Percentiles rank a stretch among this genome's conserved stretches.
phyloP scores from a whole-genome alignment of 2,797 vertebrate genomes.

The Neosilurus hyrtlii region DNA sequence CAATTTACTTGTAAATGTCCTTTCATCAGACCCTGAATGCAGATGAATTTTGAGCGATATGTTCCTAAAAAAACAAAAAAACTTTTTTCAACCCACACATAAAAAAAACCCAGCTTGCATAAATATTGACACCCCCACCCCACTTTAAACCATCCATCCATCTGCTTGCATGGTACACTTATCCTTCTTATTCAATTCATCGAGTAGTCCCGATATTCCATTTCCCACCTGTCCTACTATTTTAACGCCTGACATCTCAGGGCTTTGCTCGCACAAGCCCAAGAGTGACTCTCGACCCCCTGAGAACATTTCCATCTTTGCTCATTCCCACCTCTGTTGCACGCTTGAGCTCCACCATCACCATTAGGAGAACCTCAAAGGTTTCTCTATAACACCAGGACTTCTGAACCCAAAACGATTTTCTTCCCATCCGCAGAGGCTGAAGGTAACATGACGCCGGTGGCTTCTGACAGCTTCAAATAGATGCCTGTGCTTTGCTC shows the following conservation, averaged over 20 bases:
- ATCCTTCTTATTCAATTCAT: too few relatives aligned
- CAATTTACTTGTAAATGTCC: background rate
- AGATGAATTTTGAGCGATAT: background rate
- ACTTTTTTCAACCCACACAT: background rate
- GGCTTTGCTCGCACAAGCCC: background rate
- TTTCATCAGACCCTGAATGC: slow-evolving; percentile 1
- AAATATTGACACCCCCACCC: background rate
- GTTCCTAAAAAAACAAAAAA: background rate
- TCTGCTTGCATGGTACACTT: too few relatives aligned
- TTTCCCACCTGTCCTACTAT: background rate
- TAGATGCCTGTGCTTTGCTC: background rate
- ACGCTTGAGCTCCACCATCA: background rate
- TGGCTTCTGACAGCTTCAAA: slow-evolving; percentile 22
- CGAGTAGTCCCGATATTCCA: background rate
- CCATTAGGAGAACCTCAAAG: background rate
- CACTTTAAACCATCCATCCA: background rate
- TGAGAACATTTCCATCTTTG: background rate
- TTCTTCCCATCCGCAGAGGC: background rate
- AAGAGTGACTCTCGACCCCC: background rate
- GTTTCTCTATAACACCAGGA: slow-evolving; percentile 1
- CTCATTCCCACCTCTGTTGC: background rate
- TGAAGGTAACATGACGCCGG: background rate
- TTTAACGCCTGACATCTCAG: background rate
- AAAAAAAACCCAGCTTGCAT: background rate
- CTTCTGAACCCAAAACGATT: slow-evolving; percentile 5